Evolutionary conservation across 2,797 vertebrate genomes (phyloP).

Genomic region (Darevskia mixta): DNA sequence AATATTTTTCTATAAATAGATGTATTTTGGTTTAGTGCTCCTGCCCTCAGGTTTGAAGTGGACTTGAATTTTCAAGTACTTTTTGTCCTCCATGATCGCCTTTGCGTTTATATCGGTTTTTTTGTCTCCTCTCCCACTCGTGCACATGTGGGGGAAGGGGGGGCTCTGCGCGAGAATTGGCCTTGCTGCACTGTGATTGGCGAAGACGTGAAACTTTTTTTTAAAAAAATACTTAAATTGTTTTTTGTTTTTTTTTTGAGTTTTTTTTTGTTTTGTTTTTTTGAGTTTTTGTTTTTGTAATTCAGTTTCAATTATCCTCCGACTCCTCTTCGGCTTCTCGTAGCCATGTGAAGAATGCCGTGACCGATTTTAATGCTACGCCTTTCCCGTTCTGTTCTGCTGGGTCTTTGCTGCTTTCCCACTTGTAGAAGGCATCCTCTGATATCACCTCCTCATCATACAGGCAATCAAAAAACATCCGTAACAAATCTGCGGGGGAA

Average conservation of each 20-base stretch:
- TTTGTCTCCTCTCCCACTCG: constrained; percentile 79
- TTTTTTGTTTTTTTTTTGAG: constrained; percentile 58
- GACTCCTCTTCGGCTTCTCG: constrained; percentile 98
- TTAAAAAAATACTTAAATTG: constrained; percentile 86
- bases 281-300: constrained; percentile 65
- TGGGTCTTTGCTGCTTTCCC: constrained; percentile 95
- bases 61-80: constrained; percentile 83
- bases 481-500: constrained; percentile 87
- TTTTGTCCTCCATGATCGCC: constrained; percentile 84
- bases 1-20: constrained; percentile 98
- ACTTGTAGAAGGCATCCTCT: constrained; percentile 97
- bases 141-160: constrained; percentile 79
- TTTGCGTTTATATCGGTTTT: constrained; percentile 66
- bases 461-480: constrained; percentile 98
- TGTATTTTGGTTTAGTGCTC: constrained; percentile 90
- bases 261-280: constrained; percentile 67
- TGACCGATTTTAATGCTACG: constrained; percentile 95
- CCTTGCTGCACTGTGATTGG: constrained; percentile 86
- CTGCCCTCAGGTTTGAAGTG: constrained; percentile 88
- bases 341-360: constrained; percentile 97
- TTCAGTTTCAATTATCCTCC: constrained; percentile 92
- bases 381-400: constrained; percentile 94
- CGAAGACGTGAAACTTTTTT: constrained; percentile 78
- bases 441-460: constrained; percentile 98
- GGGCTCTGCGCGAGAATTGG: constrained; percentile 79